Evolutionary conservation across 2,888 invertebrate genomes (phyloP).

Genomic region (Ceriagrion tenellum): DNA sequence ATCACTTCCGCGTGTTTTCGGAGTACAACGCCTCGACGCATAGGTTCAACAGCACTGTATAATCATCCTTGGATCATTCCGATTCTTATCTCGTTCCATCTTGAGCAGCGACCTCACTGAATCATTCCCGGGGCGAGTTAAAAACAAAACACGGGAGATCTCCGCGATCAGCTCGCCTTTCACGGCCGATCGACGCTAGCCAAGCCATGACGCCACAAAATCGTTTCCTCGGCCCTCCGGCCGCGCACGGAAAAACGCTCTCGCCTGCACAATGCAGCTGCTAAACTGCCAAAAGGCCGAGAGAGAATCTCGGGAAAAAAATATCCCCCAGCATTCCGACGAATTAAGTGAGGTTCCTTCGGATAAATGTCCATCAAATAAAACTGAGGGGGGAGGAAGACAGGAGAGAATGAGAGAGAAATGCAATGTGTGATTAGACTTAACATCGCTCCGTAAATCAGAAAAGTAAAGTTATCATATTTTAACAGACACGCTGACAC

Average conservation of each 20-base stretch:
- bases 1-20: neutral
- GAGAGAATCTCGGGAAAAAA: neutral
- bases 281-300: neutral
- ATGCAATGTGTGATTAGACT: too few relatives aligned
- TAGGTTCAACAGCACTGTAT: constrained; percentile 9
- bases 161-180: neutral
- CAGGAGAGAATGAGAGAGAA: neutral
- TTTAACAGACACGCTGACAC: too few relatives aligned
- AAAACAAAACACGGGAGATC: constrained; percentile 9
- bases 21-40: neutral
- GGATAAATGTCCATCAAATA: neutral
- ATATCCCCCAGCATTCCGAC: neutral
- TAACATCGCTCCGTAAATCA: too few relatives aligned
- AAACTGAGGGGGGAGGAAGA: neutral
- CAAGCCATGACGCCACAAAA: constrained; percentile 16
- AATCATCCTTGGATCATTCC: neutral
- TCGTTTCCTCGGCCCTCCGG: neutral
- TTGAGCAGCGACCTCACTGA: constrained; percentile 2
- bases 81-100: constrained; percentile 3
- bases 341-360: neutral
- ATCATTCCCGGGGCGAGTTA: neutral
- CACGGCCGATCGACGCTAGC: neutral
- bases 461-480: too few relatives aligned
- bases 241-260: neutral
- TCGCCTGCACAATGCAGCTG: neutral